Base-by-base conservation (phyloP, 2,888 invertebrate genomes). In the Andrena trimmerana region DNA sequence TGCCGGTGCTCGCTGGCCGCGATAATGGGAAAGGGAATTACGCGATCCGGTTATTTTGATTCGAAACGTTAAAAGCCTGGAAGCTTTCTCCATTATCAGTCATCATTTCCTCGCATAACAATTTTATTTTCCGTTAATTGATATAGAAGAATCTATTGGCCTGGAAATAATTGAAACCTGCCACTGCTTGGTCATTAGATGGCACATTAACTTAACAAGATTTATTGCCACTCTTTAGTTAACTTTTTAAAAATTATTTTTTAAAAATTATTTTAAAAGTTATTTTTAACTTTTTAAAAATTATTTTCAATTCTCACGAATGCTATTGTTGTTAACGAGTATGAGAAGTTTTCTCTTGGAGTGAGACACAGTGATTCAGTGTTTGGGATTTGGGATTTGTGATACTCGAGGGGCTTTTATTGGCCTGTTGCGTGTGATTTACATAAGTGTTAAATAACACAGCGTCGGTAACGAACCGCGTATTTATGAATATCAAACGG, bases 391-490 rank as follows among this genome's bases (percentile, higher is more conserved):
- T 69, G 62, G 73, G 75, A 78, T 78, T 63, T 63, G 75, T 42
- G 80, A 81, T 78, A 67, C 66, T 54, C 36, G 67, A 52, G 66
- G 52, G 36, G 31, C 29, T 67, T 31, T 27, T 24, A n/a, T 7
- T 60, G 63, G 78, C 73, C 78, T 78, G 68, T 81, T 81, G 81
- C 81, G 27, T 68, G 63, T 76, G 78, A 81, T 85, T 85, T 84
- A 78, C 84, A 85, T 85, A 78, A 81, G 81, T 85, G 84, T 85
- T 81, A 85, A 82, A 76, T 69, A 78, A 75, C 81, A 62, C 66
- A 73, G 71, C 54, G 31, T 67, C 59, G 66, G 27, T 52, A n/a
- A 57, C 60, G 27, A 54, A 63, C 76, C 73, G 27, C 71, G 67
- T 74, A 84, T 84, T 82, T 84, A 78, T 78, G 78, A 85, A 67